Evolutionary conservation across 2,113 vertebrate genomes (phyloP).

Genomic region (Dolichallabes microphthalmus): DNA sequence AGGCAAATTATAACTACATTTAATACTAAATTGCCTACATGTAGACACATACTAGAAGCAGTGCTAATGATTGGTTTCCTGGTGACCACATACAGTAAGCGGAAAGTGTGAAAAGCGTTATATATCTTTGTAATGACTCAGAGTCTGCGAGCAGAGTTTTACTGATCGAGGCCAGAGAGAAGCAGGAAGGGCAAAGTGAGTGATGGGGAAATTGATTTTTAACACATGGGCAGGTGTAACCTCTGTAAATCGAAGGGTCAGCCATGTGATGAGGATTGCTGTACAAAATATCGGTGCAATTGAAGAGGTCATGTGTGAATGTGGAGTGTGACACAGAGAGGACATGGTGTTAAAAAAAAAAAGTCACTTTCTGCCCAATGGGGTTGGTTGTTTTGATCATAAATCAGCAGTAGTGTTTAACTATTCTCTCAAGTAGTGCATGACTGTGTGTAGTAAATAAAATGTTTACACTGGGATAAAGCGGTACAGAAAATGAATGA

Average conservation of each 20-base stretch:
- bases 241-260: constrained; percentile 46
- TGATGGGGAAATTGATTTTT: constrained; percentile 51
- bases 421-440: background rate
- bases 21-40: background rate
- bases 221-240: constrained; percentile 43
- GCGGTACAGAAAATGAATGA: too few species aligned
- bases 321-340: background rate
- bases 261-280: constrained; percentile 30
- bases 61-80: background rate
- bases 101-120: background rate
- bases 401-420: background rate
- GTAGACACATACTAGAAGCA: constrained; percentile 18
- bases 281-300: constrained; percentile 12
- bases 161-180: constrained; percentile 31
- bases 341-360: background rate
- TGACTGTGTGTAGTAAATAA: background rate
- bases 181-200: constrained; percentile 18
- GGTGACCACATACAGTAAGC: constrained; percentile 33
- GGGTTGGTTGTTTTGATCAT: background rate
- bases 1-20: background rate
- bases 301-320: constrained; percentile 20
- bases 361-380: constrained; percentile 14
- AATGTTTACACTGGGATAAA: background rate
- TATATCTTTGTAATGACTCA: background rate
- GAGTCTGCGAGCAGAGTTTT: constrained; percentile 5